Evolutionary conservation across 2,888 invertebrate genomes (phyloP).

Genomic region (Pachliopta kotzebuea): DNA sequence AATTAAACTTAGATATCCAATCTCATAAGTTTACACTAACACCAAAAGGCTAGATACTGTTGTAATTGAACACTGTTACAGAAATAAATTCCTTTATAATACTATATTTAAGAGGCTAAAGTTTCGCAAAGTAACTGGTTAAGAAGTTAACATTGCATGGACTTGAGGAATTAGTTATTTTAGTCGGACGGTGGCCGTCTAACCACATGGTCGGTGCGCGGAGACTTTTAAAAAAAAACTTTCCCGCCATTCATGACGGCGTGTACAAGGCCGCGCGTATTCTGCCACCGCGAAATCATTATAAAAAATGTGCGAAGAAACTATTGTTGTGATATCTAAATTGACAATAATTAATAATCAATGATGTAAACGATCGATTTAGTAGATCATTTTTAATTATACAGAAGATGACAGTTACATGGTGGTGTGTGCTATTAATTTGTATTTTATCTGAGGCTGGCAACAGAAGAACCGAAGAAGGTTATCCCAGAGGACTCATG

Average conservation of each 20-base stretch:
- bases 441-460: constrained; percentile 30
- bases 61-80: too few species aligned
- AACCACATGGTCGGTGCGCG: constrained; percentile 30
- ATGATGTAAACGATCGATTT: constrained; percentile 7
- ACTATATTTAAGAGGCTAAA: neutral
- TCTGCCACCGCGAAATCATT: constrained; percentile 32
- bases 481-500: constrained; percentile 66
- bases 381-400: constrained; percentile 6
- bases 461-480: constrained; percentile 48
- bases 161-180: constrained; percentile 25
- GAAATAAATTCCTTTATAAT: neutral
- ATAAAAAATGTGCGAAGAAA: constrained; percentile 35
- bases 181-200: constrained; percentile 33
- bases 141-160: constrained; percentile 15
- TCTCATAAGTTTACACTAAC: too few species aligned
- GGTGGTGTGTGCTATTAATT: constrained; percentile 24
- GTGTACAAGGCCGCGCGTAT: constrained; percentile 31
- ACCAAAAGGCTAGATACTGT: too few species aligned
- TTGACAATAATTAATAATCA: neutral
- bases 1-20: too few species aligned
- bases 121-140: constrained; percentile 14
- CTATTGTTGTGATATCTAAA: constrained; percentile 20
- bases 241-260: constrained; percentile 32
- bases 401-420: constrained; percentile 26
- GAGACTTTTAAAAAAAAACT: constrained; percentile 25